Evolutionary conservation across 2,113 vertebrate species (phyloP).

Genomic region (Entosphenus tridentatus): DNA sequence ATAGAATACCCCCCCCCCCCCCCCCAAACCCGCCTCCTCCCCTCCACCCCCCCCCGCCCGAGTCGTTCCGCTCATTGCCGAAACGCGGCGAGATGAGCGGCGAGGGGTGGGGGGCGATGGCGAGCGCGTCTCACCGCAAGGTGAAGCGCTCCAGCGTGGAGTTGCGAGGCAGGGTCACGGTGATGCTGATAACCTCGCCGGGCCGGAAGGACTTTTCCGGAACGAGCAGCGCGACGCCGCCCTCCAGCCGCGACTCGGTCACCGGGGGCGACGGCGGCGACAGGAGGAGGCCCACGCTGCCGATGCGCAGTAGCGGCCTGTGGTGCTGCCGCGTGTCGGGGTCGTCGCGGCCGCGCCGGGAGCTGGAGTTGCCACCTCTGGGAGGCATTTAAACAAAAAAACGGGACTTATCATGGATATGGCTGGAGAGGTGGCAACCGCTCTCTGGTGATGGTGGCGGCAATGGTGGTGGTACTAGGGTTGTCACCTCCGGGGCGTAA

Average conservation of each 20-base stretch:
- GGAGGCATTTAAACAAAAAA: too few species aligned
- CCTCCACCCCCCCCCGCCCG: too few species aligned
- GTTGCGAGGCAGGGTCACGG: slow-evolving; percentile 34
- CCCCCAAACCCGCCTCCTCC: too few species aligned
- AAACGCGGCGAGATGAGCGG: too few species aligned
- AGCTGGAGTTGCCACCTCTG: slow-evolving; percentile 28
- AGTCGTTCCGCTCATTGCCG: too few species aligned
- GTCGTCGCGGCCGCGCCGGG: slow-evolving; percentile 34
- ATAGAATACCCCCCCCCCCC: too few species aligned
- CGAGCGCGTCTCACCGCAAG: slow-evolving; percentile 35
- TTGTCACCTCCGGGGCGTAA: too few species aligned
- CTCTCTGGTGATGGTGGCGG: too few species aligned
- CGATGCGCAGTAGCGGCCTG: slow-evolving; percentile 41
- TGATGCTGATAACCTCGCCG: slow-evolving; percentile 48
- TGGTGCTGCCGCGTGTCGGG: slow-evolving; percentile 23
- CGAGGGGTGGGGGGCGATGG: too few species aligned
- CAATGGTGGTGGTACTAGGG: too few species aligned
- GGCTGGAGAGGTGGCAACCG: too few species aligned
- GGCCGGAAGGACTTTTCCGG: slow-evolving; percentile 46
- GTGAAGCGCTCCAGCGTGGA: slow-evolving; percentile 60
- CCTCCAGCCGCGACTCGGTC: slow-evolving; percentile 40
- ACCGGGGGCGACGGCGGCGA: slow-evolving; percentile 30
- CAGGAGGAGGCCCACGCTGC: slow-evolving; percentile 36
- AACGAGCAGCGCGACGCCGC: slow-evolving; percentile 43
- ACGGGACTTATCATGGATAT: too few species aligned